Percentiles rank a stretch among this genome's conserved stretches.
Evolutionary conservation across 2,797 vertebrate genomes (phyloP).

Genomic region (Anguilla megastoma): DNA sequence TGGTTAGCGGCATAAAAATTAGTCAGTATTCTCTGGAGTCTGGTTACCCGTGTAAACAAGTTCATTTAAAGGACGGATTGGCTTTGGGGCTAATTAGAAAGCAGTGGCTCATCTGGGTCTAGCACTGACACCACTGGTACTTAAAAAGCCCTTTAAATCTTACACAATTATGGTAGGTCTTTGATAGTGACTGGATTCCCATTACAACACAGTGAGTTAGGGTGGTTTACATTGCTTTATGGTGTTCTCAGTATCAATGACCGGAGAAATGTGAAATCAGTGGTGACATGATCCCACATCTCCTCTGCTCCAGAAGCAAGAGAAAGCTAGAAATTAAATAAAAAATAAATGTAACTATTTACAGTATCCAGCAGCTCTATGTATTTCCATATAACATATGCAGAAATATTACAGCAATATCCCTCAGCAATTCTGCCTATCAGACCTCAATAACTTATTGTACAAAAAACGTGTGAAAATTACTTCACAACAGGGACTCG

Average conservation of each 20-base stretch:
- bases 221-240: background rate
- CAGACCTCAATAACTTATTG: background rate
- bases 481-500: background rate
- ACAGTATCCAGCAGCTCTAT: background rate
- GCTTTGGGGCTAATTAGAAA: conserved; percentile 2
- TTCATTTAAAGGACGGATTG: conserved; percentile 2
- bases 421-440: background rate
- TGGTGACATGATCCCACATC: background rate
- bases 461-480: background rate
- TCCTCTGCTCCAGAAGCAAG: background rate
- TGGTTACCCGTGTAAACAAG: background rate
- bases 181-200: background rate
- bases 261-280: background rate
- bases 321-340: background rate
- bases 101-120: background rate
- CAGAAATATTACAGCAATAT: background rate
- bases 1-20: background rate
- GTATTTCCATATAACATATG: background rate
- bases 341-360: background rate
- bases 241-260: background rate
- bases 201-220: background rate
- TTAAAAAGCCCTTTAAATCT: conserved; percentile 3
- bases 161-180: background rate
- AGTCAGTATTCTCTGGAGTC: background rate
- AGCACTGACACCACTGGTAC: background rate